These are phyloP conservation scores for Elysia crispata DNA, from an alignment of 2,888 invertebrate genomes.

Conservation along the genomic window DNA sequence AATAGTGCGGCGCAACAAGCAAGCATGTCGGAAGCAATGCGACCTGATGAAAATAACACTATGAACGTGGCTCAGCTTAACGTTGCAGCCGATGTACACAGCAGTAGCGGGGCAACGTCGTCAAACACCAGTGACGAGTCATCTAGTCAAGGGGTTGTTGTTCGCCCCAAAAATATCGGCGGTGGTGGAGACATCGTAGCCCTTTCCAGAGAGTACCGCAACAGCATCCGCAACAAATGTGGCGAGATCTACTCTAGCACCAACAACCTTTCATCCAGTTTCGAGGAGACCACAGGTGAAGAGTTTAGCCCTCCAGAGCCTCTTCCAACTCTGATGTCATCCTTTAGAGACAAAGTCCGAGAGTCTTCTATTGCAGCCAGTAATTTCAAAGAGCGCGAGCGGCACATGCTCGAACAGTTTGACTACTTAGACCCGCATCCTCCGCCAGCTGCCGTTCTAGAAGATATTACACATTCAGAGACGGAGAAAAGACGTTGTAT, in stretches of 20 bases:
- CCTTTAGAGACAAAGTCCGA: constrained; percentile 57
- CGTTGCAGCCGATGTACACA: constrained; percentile 68
- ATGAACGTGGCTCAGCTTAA: constrained; percentile 50
- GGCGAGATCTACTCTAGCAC: constrained; percentile 56
- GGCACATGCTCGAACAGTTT: constrained; percentile 46
- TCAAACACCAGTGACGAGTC: constrained; percentile 22
- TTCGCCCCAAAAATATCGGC: constrained; percentile 29
- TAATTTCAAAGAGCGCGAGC: constrained; percentile 54
- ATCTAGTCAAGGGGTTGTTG: constrained; percentile 15
- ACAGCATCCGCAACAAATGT: constrained; percentile 64
- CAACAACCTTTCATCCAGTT: constrained; percentile 48
- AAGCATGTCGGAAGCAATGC: neutral
- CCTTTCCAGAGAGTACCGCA: constrained; percentile 59
- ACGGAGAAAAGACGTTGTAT: constrained; percentile 39
- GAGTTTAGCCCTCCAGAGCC: constrained; percentile 45
- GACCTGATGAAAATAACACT: constrained; percentile 48
- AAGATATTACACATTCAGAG: neutral
- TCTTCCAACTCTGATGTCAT: constrained; percentile 58
- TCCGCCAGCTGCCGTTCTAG: neutral
- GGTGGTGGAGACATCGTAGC: constrained; percentile 48
- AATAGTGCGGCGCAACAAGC: constrained; percentile 13
- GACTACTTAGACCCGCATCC: constrained; percentile 44
- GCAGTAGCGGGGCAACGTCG: constrained; percentile 25
- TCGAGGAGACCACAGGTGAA: constrained; percentile 41
- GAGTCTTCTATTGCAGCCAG: constrained; percentile 57